phyloP scores from a whole-genome alignment of 2,888 invertebrate genomes.

The Athetis lepigone region DNA sequence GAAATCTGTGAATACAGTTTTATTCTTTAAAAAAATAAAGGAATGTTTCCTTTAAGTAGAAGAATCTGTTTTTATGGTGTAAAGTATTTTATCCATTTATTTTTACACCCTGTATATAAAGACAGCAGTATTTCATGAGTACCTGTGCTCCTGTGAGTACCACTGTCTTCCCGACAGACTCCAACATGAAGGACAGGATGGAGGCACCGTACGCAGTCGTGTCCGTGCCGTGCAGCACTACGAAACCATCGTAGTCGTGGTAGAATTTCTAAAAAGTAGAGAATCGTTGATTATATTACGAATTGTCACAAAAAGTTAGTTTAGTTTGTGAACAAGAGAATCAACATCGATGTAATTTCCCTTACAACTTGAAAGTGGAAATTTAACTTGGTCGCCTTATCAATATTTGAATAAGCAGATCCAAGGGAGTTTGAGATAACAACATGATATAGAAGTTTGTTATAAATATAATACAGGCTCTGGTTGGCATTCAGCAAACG shows the following conservation, averaged over 20 bases:
- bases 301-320: not conserved
- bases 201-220: constrained; percentile 99
- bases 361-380: too few species aligned
- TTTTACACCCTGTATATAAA: too few species aligned
- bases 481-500: too few species aligned
- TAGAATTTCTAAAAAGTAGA: constrained; percentile 92
- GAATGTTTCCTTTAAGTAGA: too few species aligned
- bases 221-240: constrained; percentile 98
- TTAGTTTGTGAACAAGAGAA: too few species aligned
- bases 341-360: too few species aligned
- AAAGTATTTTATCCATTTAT: too few species aligned
- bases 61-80: too few species aligned
- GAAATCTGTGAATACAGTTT: too few species aligned
- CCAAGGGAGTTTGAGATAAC: not conserved
- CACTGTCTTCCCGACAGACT: constrained; percentile 97
- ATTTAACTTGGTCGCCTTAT: not conserved
- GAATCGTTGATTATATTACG: not conserved
- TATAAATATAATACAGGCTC: too few species aligned
- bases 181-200: constrained; percentile 98
- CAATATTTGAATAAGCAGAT: not conserved
- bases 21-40: too few species aligned
- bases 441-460: not conserved
- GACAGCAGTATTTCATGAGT: constrained; percentile 33
- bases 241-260: constrained; percentile 97
- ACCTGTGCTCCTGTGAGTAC: constrained; percentile 98